Percentiles rank a stretch among this genome's conserved stretches.
These are phyloP conservation scores for Ramphastos sulfuratus DNA, from an alignment of 2,113 vertebrate species.

Conservation along the genomic window DNA sequence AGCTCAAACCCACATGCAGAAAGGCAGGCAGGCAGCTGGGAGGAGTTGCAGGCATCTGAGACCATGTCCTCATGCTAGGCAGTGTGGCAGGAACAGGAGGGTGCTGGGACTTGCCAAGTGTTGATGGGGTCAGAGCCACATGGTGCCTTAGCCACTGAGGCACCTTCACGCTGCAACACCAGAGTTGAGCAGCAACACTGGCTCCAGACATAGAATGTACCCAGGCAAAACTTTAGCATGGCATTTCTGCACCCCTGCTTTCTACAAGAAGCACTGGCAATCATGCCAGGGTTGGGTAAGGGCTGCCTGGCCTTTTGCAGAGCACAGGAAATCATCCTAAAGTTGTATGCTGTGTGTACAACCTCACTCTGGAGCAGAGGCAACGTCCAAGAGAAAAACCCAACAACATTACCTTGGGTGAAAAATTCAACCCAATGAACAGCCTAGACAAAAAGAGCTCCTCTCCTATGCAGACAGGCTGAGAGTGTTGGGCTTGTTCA, in stretches of 20 bases:
- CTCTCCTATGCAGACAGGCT: too few species aligned
- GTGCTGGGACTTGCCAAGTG: accelerated
- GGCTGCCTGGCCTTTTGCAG: neutral
- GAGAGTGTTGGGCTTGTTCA: too few species aligned
- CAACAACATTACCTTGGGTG: neutral
- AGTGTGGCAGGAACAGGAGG: neutral
- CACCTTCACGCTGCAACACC: too few species aligned
- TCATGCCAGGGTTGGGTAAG: neutral
- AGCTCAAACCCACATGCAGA: neutral
- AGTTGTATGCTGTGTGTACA: neutral
- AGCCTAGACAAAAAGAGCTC: neutral
- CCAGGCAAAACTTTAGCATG: accelerated
- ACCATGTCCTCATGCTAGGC: accelerated
- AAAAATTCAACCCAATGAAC: neutral
- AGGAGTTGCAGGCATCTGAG: neutral
- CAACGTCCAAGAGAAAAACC: too few species aligned
- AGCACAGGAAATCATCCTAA: neutral
- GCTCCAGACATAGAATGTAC: neutral
- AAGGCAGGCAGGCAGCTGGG: neutral
- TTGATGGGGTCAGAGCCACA: accelerated
- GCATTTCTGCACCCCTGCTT: neutral
- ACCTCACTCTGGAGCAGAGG: neutral
- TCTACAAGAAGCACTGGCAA: neutral
- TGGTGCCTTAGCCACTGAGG: accelerated
- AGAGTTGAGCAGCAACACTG: accelerated